phyloP scores from a whole-genome alignment of 2,797 vertebrate species.

The Protonibea diacanthus region DNA sequence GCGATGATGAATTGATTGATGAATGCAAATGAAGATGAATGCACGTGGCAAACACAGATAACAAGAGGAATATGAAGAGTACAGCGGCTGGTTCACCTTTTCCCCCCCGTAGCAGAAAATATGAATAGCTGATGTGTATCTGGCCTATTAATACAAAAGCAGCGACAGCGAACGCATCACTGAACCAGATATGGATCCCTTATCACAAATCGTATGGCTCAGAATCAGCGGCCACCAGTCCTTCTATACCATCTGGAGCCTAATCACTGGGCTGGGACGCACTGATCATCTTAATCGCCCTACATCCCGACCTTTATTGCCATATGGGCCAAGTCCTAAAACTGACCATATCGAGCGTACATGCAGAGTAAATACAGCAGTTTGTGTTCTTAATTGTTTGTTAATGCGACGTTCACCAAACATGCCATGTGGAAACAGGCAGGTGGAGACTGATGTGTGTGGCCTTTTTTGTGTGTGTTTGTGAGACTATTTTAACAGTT shows the following conservation, averaged over 20 bases:
- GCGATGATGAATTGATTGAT: slow-evolving; percentile 83
- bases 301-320: slow-evolving; percentile 59
- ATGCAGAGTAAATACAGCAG: slow-evolving; percentile 37
- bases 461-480: slow-evolving; percentile 7
- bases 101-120: slow-evolving; percentile 54
- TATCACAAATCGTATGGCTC: slow-evolving; percentile 60
- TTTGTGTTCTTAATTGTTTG: slow-evolving; percentile 53
- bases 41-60: slow-evolving; percentile 79
- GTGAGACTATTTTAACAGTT: neutral
- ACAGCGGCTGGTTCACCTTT: slow-evolving; percentile 64
- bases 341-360: slow-evolving; percentile 51
- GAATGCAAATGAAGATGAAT: slow-evolving; percentile 83
- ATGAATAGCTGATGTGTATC: slow-evolving; percentile 77
- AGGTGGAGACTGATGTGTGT: slow-evolving; percentile 19
- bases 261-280: slow-evolving; percentile 48
- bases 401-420: slow-evolving; percentile 42
- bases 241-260: slow-evolving; percentile 66
- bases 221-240: slow-evolving; percentile 42
- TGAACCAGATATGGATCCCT: slow-evolving; percentile 68
- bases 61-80: slow-evolving; percentile 73
- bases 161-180: slow-evolving; percentile 61
- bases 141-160: slow-evolving; percentile 71
- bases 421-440: slow-evolving; percentile 13
- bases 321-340: slow-evolving; percentile 61
- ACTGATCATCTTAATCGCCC: slow-evolving; percentile 57